Evolutionary conservation across 2,113 vertebrate species (phyloP).

Genomic region (Scopus umbretta): DNA sequence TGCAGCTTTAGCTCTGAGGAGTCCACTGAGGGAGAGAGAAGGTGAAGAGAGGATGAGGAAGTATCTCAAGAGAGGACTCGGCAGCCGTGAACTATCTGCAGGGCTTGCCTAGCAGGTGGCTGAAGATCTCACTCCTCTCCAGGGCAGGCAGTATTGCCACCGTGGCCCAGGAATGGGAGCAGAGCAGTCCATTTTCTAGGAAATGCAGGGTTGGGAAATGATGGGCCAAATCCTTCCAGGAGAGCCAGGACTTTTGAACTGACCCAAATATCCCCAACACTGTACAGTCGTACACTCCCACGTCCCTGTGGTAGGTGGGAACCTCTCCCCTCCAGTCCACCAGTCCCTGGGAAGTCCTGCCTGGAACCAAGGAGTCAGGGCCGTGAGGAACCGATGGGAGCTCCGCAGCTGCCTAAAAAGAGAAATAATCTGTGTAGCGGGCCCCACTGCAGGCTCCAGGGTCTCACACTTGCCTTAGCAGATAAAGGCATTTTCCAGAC

Average conservation of each 20-base stretch:
- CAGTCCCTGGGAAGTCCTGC: not conserved
- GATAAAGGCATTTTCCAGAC: not conserved
- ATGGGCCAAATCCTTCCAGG: not conserved
- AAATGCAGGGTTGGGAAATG: not conserved
- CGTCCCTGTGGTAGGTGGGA: too few relatives aligned
- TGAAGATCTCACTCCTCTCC: not conserved
- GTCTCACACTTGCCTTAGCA: not conserved
- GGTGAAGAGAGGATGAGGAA: not conserved
- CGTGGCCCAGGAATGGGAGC: not conserved
- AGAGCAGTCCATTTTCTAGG: not conserved
- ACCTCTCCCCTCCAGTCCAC: not conserved
- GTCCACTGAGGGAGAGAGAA: not conserved
- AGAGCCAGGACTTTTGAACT: not conserved
- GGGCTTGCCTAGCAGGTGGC: not conserved
- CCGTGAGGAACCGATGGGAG: fast-evolving
- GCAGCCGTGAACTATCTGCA: not conserved
- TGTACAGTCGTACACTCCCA: too few relatives aligned
- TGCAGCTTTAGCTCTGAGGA: not conserved
- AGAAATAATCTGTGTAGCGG: not conserved
- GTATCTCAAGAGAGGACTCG: not conserved
- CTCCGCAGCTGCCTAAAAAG: not conserved
- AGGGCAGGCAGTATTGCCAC: not conserved
- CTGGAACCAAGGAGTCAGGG: not conserved
- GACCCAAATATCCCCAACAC: not conserved
- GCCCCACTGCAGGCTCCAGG: not conserved